Evolutionary conservation across 2,888 invertebrate species (phyloP).

Genomic region (Agrochola litura): DNA sequence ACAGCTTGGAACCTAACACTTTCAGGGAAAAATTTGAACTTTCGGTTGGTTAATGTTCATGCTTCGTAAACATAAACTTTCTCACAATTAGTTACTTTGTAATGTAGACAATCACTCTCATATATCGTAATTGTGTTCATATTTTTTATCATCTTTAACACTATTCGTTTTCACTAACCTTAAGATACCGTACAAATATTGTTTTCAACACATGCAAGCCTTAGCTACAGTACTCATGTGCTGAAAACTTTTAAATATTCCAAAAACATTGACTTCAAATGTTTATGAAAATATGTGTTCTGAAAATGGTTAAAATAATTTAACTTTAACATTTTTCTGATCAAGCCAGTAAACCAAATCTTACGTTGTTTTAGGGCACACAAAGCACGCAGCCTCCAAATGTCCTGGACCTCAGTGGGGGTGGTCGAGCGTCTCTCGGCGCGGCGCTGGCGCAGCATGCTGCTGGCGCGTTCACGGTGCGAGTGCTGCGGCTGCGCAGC

Average conservation of each 20-base stretch:
- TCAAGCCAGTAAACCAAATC: slow-evolving; percentile 4
- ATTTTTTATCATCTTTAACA: background rate
- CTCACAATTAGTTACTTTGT: slow-evolving; percentile 54
- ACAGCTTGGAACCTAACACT: slow-evolving; percentile 84
- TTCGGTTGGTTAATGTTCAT: slow-evolving; percentile 74
- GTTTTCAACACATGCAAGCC: no score
- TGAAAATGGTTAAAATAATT: no score
- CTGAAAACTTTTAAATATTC: background rate
- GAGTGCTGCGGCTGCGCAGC: slow-evolving; percentile 80
- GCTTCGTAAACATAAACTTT: slow-evolving; percentile 53
- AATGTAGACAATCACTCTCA: slow-evolving; percentile 42
- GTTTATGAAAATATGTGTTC: no score
- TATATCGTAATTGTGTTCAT: slow-evolving; percentile 16
- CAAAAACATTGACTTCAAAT: background rate
- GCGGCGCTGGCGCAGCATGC: slow-evolving; percentile 82
- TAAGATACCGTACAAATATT: background rate
- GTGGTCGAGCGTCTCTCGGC: slow-evolving; percentile 80
- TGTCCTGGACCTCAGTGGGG: slow-evolving; percentile 84
- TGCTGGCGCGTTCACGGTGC: slow-evolving; percentile 80
- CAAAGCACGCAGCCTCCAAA: slow-evolving; percentile 87
- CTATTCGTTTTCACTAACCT: background rate
- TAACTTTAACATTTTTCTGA: no score
- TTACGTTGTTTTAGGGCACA: slow-evolving; percentile 78
- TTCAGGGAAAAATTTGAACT: slow-evolving; percentile 79
- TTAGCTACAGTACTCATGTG: background rate